Conservation (phyloP, 2,888 invertebrate genomes). For the Panorpa germanica region DNA sequence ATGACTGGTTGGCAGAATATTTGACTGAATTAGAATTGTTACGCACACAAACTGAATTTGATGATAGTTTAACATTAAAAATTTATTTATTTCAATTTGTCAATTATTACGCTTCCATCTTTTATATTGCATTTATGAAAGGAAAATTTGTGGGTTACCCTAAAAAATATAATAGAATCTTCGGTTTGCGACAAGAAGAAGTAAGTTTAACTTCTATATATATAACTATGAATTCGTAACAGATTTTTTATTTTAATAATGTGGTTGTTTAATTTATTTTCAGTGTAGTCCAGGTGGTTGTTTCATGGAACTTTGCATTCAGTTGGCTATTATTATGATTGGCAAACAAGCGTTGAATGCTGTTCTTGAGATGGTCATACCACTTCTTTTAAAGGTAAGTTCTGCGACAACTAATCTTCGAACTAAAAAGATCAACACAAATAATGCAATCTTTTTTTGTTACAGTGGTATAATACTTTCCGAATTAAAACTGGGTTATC, state of each 20-base stretch:
- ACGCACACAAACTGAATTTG: slow-evolving; percentile 70
- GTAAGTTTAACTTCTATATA: slow-evolving; percentile 20
- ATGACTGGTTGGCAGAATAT: slow-evolving; percentile 40
- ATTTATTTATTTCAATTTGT: slow-evolving; percentile 78
- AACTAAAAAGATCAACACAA: too few relatives aligned
- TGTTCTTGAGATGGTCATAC: slow-evolving; percentile 56
- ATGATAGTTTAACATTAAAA: slow-evolving; percentile 70
- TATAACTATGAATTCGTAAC: background rate
- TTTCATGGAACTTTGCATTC: slow-evolving; percentile 68
- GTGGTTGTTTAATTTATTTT: slow-evolving; percentile 12
- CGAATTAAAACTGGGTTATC: slow-evolving; percentile 27
- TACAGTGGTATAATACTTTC: slow-evolving; percentile 20
- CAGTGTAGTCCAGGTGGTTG: slow-evolving; percentile 73
- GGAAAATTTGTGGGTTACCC: slow-evolving; percentile 67
- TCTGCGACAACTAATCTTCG: too few relatives aligned
- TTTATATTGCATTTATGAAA: slow-evolving; percentile 66
- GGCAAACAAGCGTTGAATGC: slow-evolving; percentile 70
- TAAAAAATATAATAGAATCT: slow-evolving; percentile 51
- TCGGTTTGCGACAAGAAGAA: slow-evolving; percentile 52
- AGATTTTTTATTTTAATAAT: slow-evolving; percentile 7
- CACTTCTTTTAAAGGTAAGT: slow-evolving; percentile 34
- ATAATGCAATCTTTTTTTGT: background rate
- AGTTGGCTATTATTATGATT: slow-evolving; percentile 68
- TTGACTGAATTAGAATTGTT: slow-evolving; percentile 57
- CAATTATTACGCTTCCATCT: slow-evolving; percentile 74